phyloP scores from a whole-genome alignment of 2,888 invertebrate species.

The Thecocarcelia acutangulata region DNA sequence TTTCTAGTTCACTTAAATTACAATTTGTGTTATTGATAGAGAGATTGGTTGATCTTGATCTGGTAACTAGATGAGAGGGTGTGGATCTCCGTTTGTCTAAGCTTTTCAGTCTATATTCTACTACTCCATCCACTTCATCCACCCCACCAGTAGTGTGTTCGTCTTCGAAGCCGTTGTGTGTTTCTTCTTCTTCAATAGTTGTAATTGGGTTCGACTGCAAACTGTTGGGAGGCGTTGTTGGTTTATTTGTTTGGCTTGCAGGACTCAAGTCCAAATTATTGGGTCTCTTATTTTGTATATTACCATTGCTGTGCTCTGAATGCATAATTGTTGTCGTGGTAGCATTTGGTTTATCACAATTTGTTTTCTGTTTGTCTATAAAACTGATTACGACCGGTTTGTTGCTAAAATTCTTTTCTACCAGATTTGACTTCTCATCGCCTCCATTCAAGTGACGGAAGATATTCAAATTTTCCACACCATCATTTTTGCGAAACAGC shows the following conservation, averaged over 20 bases:
- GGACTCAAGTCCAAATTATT: conserved; percentile 80
- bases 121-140: conserved; percentile 54
- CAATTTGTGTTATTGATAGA: conserved; percentile 71
- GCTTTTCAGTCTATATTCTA: conserved; percentile 61
- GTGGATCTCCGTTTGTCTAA: conserved; percentile 71
- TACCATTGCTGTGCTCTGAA: conserved; percentile 51
- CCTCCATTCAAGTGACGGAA: conserved; percentile 70
- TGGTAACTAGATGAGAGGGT: conserved; percentile 76
- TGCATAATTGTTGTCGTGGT: conserved; percentile 8
- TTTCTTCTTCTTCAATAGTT: conserved; percentile 76
- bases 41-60: conserved; percentile 76
- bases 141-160: conserved; percentile 68
- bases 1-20: conserved; percentile 61
- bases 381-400: conserved; percentile 67
- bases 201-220: conserved; percentile 77
- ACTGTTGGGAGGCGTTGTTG: conserved; percentile 52
- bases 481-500: conserved; percentile 79
- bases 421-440: conserved; percentile 81
- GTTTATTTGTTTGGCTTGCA: conserved; percentile 63
- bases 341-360: conserved; percentile 59
- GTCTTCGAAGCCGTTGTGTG: conserved; percentile 60
- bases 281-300: conserved; percentile 72
- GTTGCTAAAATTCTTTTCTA: conserved; percentile 72
- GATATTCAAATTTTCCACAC: conserved; percentile 61
- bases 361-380: conserved; percentile 63